A percentile compares a stretch with the other conserved stretches of the same genome.
These are phyloP conservation scores for Cosmorhoe ocellata DNA, from an alignment of 2,888 invertebrate species.

Conservation along the genomic window DNA sequence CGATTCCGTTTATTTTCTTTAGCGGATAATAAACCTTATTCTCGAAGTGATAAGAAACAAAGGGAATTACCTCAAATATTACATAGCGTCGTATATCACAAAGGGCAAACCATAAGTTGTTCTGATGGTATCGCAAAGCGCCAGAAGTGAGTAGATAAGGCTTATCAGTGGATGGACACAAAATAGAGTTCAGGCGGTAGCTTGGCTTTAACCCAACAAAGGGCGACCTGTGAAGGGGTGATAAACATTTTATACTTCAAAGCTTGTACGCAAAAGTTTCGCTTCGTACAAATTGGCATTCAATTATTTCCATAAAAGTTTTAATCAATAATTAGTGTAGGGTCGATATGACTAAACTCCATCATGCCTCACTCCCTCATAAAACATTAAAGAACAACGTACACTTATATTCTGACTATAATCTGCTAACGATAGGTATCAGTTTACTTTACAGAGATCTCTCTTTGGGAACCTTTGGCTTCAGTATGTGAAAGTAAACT, in stretches of 20 bases:
- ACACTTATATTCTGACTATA: too few species aligned
- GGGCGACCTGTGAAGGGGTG: background rate
- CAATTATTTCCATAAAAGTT: too few species aligned
- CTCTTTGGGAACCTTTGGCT: conserved; percentile 13
- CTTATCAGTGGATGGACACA: conserved; percentile 9
- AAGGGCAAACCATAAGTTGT: conserved; percentile 7
- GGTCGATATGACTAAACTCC: too few species aligned
- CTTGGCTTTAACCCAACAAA: conserved; percentile 6
- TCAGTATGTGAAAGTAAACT: conserved; percentile 4
- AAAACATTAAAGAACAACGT: too few species aligned
- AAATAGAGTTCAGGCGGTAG: conserved; percentile 1
- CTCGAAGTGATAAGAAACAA: background rate
- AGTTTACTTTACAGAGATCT: background rate
- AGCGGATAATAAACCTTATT: background rate
- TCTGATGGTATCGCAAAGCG: conserved; percentile 8
- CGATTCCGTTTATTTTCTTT: background rate
- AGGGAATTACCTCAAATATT: background rate
- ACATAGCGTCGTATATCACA: conserved; percentile 1
- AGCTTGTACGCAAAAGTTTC: too few species aligned
- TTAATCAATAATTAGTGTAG: too few species aligned
- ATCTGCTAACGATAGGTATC: too few species aligned
- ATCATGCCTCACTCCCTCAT: too few species aligned
- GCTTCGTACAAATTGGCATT: too few species aligned
- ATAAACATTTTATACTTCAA: background rate
- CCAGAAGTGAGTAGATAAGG: conserved; percentile 7